Evolutionary conservation across 2,113 vertebrate genomes (phyloP).

Genomic region (Scomber japonicus): DNA sequence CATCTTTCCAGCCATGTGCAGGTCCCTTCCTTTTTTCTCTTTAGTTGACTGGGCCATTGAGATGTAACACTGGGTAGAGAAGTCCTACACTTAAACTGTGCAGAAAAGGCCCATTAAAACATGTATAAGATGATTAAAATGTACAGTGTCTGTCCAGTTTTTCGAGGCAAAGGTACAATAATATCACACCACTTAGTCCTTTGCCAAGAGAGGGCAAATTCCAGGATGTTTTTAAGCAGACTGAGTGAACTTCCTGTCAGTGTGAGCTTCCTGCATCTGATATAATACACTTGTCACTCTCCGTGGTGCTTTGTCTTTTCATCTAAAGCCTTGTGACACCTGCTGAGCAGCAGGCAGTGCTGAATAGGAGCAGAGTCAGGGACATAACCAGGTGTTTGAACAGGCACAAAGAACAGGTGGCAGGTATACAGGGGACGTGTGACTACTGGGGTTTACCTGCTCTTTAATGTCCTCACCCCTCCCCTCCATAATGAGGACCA

Average conservation of each 20-base stretch:
- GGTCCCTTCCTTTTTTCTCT: too few species aligned
- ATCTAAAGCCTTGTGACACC: conserved; percentile 17
- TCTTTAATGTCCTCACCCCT: background rate
- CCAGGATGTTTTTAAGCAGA: background rate
- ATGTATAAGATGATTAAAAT: too few species aligned
- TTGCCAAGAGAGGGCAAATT: too few species aligned
- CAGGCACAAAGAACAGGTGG: conserved; percentile 61
- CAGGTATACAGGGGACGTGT: conserved; percentile 17
- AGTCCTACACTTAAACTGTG: too few species aligned
- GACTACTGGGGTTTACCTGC: background rate
- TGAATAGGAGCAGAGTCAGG: conserved; percentile 21
- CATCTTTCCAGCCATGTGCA: too few species aligned
- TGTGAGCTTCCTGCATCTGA: conserved; percentile 13
- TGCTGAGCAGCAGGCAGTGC: conserved; percentile 34
- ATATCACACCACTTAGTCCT: too few species aligned
- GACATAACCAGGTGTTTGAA: conserved; percentile 49
- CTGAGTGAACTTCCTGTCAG: background rate
- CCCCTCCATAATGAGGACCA: too few species aligned
- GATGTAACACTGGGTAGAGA: too few species aligned
- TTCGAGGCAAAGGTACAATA: too few species aligned
- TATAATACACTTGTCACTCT: background rate
- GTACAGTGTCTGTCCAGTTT: too few species aligned
- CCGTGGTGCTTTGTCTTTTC: background rate
- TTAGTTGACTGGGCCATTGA: too few species aligned
- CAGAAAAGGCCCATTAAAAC: too few species aligned